Percentiles rank a stretch among this genome's conserved stretches.
phyloP scores from a whole-genome alignment of 2,797 vertebrate species.

The Pseudopleuronectes americanus region DNA sequence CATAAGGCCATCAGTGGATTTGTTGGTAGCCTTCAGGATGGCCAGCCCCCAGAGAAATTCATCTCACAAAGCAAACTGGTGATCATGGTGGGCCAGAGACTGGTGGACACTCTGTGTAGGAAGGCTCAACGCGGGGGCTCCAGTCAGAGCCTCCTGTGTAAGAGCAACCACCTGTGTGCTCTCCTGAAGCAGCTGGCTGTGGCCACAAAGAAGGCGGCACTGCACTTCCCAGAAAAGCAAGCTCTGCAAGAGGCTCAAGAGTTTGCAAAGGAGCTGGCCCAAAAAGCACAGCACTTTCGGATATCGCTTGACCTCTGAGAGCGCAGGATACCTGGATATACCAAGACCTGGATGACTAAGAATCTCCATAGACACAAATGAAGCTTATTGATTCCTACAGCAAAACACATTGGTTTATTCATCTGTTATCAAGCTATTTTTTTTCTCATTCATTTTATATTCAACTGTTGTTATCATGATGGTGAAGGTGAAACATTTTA shows the following conservation, averaged over 20 bases:
- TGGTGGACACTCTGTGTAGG: constrained; percentile 90
- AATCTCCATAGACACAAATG: not conserved
- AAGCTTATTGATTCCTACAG: constrained; percentile 6
- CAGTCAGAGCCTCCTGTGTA: constrained; percentile 83
- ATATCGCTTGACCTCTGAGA: constrained; percentile 80
- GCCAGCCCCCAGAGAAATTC: constrained; percentile 90
- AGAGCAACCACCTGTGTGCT: constrained; percentile 90
- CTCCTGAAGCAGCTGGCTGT: constrained; percentile 92
- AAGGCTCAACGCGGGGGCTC: constrained; percentile 80
- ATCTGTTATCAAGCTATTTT: constrained; percentile 1
- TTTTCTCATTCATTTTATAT: constrained; percentile 16
- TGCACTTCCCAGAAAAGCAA: constrained; percentile 82
- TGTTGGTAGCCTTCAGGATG: constrained; percentile 77
- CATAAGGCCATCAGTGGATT: constrained; percentile 90
- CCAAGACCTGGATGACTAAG: too few species aligned
- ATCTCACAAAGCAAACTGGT: constrained; percentile 94
- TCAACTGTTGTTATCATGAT: constrained; percentile 8
- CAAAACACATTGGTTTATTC: not conserved
- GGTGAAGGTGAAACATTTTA: constrained; percentile 24
- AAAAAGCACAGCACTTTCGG: constrained; percentile 87
- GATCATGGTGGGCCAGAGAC: constrained; percentile 94
- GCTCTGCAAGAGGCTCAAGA: constrained; percentile 82
- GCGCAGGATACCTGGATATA: not conserved
- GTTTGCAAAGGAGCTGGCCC: constrained; percentile 83
- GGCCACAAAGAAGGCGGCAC: constrained; percentile 90